These are phyloP conservation scores for Ostrea denselamellosa DNA, from an alignment of 1,140 invertebrate genomes.

Conservation along the genomic window DNA sequence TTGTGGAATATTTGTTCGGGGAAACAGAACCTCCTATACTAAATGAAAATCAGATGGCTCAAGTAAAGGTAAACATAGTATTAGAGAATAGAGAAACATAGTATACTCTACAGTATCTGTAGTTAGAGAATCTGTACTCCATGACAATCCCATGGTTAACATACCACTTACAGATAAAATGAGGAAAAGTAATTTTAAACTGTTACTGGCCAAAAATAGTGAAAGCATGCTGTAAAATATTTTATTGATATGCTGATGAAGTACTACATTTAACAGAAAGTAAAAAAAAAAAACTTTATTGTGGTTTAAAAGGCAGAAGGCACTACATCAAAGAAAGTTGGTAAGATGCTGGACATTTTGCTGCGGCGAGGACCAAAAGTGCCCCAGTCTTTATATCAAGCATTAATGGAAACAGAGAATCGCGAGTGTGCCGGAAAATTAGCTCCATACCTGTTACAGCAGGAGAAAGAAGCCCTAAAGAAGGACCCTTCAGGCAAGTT, in stretches of 20 bases:
- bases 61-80: background rate
- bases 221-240: no score
- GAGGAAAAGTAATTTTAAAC: no score
- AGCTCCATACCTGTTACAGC: constrained; percentile 8
- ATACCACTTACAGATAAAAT: no score
- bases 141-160: no score
- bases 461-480: constrained; percentile 8
- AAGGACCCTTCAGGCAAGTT: constrained; percentile 30
- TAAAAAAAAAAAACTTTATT: background rate
- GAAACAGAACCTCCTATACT: background rate
- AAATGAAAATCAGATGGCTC: background rate
- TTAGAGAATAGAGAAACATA: no score
- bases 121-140: no score
- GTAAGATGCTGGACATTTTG: constrained; percentile 40
- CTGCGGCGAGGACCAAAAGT: background rate
- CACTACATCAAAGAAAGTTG: constrained; percentile 28
- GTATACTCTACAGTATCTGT: no score
- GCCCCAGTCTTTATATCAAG: constrained; percentile 7
- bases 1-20: background rate
- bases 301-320: constrained; percentile 38
- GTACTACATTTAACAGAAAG: background rate
- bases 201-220: no score
- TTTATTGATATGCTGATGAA: no score
- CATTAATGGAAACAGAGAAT: constrained; percentile 16
- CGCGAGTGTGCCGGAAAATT: constrained; percentile 31